phyloP scores from a whole-genome alignment of 1,140 invertebrate species.

The Hyles vespertilio region DNA sequence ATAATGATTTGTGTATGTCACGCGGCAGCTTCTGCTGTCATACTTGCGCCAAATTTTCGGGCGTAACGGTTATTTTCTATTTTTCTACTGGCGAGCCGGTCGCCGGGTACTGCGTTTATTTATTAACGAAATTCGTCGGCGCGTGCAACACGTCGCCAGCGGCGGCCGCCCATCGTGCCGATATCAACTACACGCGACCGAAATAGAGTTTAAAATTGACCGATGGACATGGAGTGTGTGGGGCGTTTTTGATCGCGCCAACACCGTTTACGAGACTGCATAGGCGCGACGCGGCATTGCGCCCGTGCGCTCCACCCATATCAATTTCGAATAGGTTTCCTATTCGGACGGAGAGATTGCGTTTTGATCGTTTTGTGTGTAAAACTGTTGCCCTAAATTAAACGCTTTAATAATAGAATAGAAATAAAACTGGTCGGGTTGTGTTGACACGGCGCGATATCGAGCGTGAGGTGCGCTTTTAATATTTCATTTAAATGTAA shows the following conservation, averaged over 20 bases:
- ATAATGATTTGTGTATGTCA: constrained; percentile 70
- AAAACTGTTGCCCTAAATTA: constrained; percentile 74
- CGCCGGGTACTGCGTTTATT: constrained; percentile 67
- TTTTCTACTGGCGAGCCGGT: constrained; percentile 49
- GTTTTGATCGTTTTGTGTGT: constrained; percentile 73
- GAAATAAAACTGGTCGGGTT: constrained; percentile 58
- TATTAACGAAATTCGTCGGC: constrained; percentile 73
- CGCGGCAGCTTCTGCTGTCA: constrained; percentile 56
- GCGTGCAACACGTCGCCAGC: constrained; percentile 53
- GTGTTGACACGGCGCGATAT: constrained; percentile 56
- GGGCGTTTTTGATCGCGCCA: constrained; percentile 37
- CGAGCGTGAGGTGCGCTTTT: constrained; percentile 34
- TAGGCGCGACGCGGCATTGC: constrained; percentile 63
- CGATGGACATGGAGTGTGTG: constrained; percentile 16
- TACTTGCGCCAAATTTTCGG: constrained; percentile 71
- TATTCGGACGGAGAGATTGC: constrained; percentile 67
- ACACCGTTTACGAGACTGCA: constrained; percentile 67
- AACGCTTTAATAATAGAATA: constrained; percentile 74
- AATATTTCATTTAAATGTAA: constrained; percentile 56
- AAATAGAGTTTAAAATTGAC: constrained; percentile 34
- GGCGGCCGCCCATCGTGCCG: constrained; percentile 6
- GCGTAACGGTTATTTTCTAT: constrained; percentile 54
- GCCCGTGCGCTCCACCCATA: constrained; percentile 67
- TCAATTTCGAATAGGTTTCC: constrained; percentile 74
- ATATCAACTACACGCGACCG: constrained; percentile 25